Evolutionary conservation across 1,140 invertebrate genomes (phyloP), one percentile per base, ranked within the genome.

Genomic region (Schlechtendalia chinensis): DNA sequence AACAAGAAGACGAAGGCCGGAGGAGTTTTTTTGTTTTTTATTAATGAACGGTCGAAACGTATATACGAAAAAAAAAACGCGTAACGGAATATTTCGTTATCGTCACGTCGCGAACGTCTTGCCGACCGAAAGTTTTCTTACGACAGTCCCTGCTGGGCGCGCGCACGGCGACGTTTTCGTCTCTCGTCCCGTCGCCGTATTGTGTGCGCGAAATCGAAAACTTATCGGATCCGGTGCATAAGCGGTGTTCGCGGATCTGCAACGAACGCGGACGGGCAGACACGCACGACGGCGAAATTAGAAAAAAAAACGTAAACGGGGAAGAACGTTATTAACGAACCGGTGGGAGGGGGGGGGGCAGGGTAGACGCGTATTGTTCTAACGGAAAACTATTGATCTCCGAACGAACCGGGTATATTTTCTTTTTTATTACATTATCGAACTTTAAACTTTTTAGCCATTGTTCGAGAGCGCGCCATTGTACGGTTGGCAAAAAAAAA

Each of bases 391-490:
- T 79, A 79, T 79, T 79, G 75, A 79, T 79, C 58, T 79, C 10
- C 22, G 24, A 79, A n/a, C 24, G 47, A 79, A 61, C 17, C 39
- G 61, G 58, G 58, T 79, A 79, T 56, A 32, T 27, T 59, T 58
- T 54, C 32, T 29, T 58, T 77, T 58, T 69, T 69, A 54, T 72
- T 63, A 79, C 75, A 79, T 79, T 79, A 79, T 79, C 75, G 75
- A 79, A 79, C 75, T 79, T 79, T 79, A 79, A 79, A 79, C 75
- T 79, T 79, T 77, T 79, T 63, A 79, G 32, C 75, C 75, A 79
- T 79, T 79, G 75, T 79, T 63, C 75, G 75, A 69, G 67, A 50
- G 50, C 69, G 32, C 3, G 32, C 22, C 50, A 54, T 53, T 53
- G 69, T 72, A 72, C 69, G 27, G n/a, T n/a, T n/a, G n/a, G n/a